Base-by-base conservation (phyloP, 1,140 invertebrate species). In the Bacillus rossius region DNA sequence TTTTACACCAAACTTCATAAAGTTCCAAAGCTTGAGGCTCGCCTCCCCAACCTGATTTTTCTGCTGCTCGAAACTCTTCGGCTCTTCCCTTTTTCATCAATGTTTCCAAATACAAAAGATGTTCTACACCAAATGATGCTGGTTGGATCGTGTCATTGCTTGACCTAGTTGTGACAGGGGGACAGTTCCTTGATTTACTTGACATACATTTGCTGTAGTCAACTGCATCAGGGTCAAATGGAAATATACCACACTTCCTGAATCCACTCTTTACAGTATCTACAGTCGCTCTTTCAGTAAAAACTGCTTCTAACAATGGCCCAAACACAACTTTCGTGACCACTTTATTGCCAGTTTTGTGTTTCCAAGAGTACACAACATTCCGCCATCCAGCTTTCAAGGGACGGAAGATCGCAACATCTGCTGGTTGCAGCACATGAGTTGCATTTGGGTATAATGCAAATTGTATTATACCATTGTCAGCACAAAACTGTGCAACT, bases 341-440 rank as follows among this genome's bases (percentile, higher is more conserved):
- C 3, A 74, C 59, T 7, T 19, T 45, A 41, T 56, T 64, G 61
- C n/a, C 50, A 60, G 8, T 34, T 34, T 29, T 56, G 54, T 45
- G 16, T 50, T 57, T 58, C 20, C 62, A 61, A 40, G 51, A 23
- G 29, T 50, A 17, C 26, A 72, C 64, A 5, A 59, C 57, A 41
- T 71, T 63, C 47, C 62, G 65, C 72, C 73, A 75, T 13, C 40
- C 55, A 40, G 42, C 42, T 66, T 75, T 76, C 3, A 73, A 50
- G 22, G 70, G 64, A 0, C 55, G 48, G 61, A 75, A 74, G 22
- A 71, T 67, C 0, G 65, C 57, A 3, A 76, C 70, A 64, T 75
- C 75, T 29, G 69, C 48, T 10, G 75, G 75, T 64, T 76, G 74
- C 4, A 75, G 50, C 16, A 76, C 67, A 55, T 75, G 72, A 7